These are phyloP conservation scores for Orchesella cincta DNA, from an alignment of 1,140 invertebrate species.

Conservation along the genomic window DNA sequence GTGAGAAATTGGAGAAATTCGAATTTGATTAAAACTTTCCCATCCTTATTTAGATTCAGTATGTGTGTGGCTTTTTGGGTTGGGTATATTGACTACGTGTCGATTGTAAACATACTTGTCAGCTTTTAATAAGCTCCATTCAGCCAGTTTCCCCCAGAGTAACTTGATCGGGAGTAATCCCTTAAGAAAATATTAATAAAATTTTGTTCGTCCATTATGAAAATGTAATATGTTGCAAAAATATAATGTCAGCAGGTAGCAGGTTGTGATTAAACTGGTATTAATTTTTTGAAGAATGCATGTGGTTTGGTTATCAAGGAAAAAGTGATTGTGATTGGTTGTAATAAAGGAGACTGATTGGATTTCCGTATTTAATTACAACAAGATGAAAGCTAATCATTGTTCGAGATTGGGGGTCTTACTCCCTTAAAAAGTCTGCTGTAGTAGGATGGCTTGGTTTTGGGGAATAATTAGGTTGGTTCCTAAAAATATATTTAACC, in stretches of 20 bases:
- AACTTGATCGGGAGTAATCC: neutral
- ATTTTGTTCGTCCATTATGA: neutral
- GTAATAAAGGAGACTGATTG: neutral
- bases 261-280: no score
- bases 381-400: neutral
- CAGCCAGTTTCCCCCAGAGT: no score
- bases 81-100: neutral
- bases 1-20: neutral
- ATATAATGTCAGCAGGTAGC: neutral
- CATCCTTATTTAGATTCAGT: no score
- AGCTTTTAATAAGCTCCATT: neutral
- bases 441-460: neutral
- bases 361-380: constrained; percentile 13
- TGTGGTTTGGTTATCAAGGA: neutral
- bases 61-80: no score
- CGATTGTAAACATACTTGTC: neutral
- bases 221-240: neutral
- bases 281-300: no score
- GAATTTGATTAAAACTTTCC: constrained; percentile 15
- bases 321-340: neutral
- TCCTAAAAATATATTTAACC: neutral
- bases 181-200: neutral
- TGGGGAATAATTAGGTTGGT: neutral
- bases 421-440: neutral
- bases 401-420: neutral